These are phyloP conservation scores for Phaethon lepturus DNA, from an alignment of 2,113 vertebrate species.

Conservation along the genomic window DNA sequence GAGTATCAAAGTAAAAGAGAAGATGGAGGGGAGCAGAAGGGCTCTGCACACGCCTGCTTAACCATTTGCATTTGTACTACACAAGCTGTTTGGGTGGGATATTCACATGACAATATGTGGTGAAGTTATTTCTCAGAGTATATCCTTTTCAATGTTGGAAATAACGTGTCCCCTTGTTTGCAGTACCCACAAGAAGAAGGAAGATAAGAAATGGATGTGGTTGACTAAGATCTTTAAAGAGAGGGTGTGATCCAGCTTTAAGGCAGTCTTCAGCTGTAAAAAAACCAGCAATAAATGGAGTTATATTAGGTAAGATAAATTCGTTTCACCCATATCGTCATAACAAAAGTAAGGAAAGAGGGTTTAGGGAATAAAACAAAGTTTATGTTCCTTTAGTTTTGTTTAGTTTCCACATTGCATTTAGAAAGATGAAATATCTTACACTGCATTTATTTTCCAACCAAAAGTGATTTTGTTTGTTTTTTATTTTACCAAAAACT, in stretches of 20 bases:
- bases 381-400: not conserved
- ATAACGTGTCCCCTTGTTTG: not conserved
- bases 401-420: not conserved
- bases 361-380: not conserved
- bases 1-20: too few relatives aligned
- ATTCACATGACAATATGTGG: accelerated
- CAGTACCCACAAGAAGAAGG: not conserved
- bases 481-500: not conserved
- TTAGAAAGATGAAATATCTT: not conserved
- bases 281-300: not conserved
- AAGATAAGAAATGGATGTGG: not conserved
- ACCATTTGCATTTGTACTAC: accelerated
- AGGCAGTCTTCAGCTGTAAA: not conserved
- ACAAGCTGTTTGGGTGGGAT: not conserved
- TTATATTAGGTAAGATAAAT: not conserved
- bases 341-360: not conserved
- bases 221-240: not conserved
- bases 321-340: not conserved
- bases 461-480: not conserved
- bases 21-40: not conserved
- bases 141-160: not conserved
- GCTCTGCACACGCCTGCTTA: not conserved
- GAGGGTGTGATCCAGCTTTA: not conserved
- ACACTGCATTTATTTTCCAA: not conserved
- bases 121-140: not conserved